These are phyloP conservation scores for Tragulus kanchil DNA, from an alignment of 2,113 vertebrate genomes.

Conservation along the genomic window DNA sequence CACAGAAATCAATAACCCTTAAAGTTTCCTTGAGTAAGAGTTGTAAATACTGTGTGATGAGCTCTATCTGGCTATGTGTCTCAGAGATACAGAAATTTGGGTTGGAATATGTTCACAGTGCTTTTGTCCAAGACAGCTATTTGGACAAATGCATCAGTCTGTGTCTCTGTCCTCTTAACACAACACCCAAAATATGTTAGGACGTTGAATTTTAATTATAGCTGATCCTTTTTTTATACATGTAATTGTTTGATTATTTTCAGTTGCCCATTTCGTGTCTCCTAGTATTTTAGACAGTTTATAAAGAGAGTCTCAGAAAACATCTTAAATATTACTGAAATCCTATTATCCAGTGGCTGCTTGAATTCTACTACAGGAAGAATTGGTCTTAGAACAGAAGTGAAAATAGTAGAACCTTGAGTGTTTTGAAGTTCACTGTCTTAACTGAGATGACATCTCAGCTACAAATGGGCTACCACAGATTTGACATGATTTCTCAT, in stretches of 20 bases:
- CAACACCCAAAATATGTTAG: neutral
- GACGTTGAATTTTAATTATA: neutral
- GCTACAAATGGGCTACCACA: neutral
- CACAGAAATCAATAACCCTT: slow-evolving; percentile 24
- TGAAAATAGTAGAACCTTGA: neutral
- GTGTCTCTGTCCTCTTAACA: neutral
- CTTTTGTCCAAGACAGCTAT: neutral
- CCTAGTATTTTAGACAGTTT: neutral
- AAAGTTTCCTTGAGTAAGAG: neutral
- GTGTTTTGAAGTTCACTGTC: neutral
- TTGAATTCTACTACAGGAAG: neutral
- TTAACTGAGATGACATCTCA: neutral
- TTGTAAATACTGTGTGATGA: neutral
- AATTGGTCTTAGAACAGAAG: neutral
- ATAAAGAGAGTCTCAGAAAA: neutral
- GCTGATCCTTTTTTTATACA: neutral
- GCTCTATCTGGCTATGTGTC: neutral
- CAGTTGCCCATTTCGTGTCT: slow-evolving; percentile 6
- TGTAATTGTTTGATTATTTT: slow-evolving; percentile 19
- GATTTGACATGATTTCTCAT: neutral
- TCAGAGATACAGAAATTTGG: neutral
- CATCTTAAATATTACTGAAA: neutral
- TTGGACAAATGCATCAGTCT: neutral
- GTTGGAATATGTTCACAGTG: neutral
- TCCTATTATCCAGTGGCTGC: neutral